These are phyloP conservation scores for Acrobeloides nanus DNA, from an alignment of 2,888 invertebrate genomes.

Conservation along the genomic window DNA sequence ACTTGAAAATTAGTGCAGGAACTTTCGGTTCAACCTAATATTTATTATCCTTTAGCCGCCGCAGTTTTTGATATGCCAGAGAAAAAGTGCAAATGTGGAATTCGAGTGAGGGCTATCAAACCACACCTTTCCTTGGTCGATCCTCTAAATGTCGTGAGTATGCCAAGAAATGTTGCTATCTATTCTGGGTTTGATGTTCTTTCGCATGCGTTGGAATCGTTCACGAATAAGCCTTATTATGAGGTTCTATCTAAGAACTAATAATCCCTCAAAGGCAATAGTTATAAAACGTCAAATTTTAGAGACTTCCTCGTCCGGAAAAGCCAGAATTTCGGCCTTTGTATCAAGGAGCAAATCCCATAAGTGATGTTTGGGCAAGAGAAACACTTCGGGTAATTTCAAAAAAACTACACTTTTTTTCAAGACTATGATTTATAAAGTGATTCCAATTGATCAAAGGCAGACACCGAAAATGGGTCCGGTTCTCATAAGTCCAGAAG, in stretches of 20 bases:
- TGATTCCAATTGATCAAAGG: too few species aligned
- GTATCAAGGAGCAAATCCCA: constrained; percentile 67
- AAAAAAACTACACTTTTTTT: too few species aligned
- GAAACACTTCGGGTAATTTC: too few species aligned
- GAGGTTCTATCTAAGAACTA: constrained; percentile 24
- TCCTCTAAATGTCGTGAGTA: constrained; percentile 73
- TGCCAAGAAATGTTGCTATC: constrained; percentile 71
- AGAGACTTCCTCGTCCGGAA: constrained; percentile 68
- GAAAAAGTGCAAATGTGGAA: constrained; percentile 78
- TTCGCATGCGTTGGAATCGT: constrained; percentile 86
- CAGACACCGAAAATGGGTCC: too few species aligned
- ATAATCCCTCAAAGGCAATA: background rate
- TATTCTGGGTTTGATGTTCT: constrained; percentile 75
- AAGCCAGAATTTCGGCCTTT: constrained; percentile 63
- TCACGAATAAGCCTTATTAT: constrained; percentile 54
- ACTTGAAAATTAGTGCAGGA: too few species aligned
- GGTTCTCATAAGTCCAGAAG: too few species aligned
- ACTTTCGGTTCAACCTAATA: too few species aligned
- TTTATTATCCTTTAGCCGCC: constrained; percentile 32
- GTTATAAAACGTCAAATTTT: constrained; percentile 5
- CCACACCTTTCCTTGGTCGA: constrained; percentile 78
- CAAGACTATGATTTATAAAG: too few species aligned
- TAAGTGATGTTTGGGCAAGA: constrained; percentile 84
- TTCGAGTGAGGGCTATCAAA: constrained; percentile 70
- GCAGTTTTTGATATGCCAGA: constrained; percentile 78